phyloP scores from a whole-genome alignment of 2,888 invertebrate genomes.

The Atethmia centrago region DNA sequence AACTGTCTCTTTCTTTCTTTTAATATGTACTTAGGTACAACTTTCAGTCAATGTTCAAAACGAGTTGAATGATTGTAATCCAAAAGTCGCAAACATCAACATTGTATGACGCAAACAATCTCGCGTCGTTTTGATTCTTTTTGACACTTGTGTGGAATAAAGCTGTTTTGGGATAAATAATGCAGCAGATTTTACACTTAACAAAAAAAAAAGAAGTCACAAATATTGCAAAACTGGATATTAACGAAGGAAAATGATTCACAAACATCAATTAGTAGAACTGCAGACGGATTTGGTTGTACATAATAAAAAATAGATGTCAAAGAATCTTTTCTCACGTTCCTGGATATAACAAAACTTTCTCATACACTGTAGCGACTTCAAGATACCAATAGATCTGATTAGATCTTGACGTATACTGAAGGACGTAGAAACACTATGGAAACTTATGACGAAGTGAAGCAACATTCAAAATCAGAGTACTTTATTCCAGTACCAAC shows the following conservation, averaged over 20 bases:
- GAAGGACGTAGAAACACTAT: background rate
- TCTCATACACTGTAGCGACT: background rate
- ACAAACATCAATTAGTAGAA: background rate
- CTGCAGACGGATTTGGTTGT: background rate
- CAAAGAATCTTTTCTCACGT: background rate
- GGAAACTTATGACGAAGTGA: no score
- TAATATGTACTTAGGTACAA: background rate
- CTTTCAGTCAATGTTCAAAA: background rate
- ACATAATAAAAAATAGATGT: background rate
- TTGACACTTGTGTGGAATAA: background rate
- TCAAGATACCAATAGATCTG: background rate
- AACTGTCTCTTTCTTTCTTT: background rate
- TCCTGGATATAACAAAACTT: background rate
- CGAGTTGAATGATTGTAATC: no score
- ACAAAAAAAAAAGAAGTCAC: background rate
- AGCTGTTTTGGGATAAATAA: slow-evolving; percentile 1
- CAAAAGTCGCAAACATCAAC: background rate
- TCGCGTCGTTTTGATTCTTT: background rate
- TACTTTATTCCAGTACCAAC: background rate
- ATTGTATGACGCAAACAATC: background rate
- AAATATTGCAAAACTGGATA: slow-evolving; percentile 25
- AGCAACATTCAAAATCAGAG: background rate
- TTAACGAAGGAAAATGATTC: slow-evolving; percentile 23
- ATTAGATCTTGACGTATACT: background rate
- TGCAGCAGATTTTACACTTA: background rate